Evolutionary conservation across 2,113 vertebrate genomes (phyloP).

Genomic region (Willisornis vidua): DNA sequence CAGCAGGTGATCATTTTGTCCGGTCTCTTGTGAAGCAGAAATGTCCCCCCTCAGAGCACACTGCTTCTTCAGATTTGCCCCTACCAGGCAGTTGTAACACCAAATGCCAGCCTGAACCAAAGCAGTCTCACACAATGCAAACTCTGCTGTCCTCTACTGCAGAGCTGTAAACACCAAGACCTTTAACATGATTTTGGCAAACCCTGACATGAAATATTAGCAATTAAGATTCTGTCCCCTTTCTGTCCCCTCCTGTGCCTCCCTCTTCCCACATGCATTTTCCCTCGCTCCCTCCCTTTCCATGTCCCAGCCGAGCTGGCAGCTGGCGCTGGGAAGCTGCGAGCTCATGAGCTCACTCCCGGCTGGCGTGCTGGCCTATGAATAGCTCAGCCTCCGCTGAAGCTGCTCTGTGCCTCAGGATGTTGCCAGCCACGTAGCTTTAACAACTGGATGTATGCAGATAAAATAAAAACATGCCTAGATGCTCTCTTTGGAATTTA

Average conservation of each 20-base stretch:
- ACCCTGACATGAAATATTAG: neutral
- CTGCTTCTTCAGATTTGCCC: neutral
- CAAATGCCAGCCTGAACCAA: neutral
- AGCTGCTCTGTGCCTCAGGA: neutral
- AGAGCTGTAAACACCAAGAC: neutral
- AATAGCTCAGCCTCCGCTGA: neutral
- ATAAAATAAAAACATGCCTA: neutral
- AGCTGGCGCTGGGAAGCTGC: neutral
- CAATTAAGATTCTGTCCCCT: neutral
- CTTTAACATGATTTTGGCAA: neutral
- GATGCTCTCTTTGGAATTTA: neutral
- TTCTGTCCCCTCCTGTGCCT: fast-evolving
- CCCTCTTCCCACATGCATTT: neutral
- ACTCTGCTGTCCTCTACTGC: neutral
- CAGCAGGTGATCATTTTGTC: neutral
- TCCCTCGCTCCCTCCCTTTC: neutral
- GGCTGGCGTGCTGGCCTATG: neutral
- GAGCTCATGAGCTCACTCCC: neutral
- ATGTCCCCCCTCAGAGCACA: neutral
- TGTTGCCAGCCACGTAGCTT: neutral
- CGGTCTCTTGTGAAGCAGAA: neutral
- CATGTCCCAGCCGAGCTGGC: neutral
- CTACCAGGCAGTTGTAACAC: fast-evolving
- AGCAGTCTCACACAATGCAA: neutral
- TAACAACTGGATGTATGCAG: neutral